Evolutionary conservation across 2,888 invertebrate species (phyloP).

Genomic region (Myathropa florea): DNA sequence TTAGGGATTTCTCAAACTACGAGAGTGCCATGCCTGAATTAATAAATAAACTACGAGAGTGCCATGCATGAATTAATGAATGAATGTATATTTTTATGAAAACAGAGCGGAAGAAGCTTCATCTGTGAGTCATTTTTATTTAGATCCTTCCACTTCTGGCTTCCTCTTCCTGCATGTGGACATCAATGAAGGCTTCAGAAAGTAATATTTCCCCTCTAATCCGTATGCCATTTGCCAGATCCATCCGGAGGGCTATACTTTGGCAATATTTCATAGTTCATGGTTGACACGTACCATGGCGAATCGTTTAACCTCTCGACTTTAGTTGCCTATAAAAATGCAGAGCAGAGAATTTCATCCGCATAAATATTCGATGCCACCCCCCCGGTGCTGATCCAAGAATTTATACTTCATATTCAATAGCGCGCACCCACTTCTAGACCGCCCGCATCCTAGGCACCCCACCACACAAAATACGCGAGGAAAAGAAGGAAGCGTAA

Average conservation of each 20-base stretch:
- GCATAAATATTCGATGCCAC: slow-evolving; percentile 54
- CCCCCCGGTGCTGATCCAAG: slow-evolving; percentile 34
- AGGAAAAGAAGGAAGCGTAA: slow-evolving; percentile 4
- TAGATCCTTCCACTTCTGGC: too few species aligned
- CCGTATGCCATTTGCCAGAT: not conserved
- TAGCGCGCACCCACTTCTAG: slow-evolving; percentile 17
- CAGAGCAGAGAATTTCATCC: slow-evolving; percentile 43
- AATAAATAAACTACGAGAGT: too few species aligned
- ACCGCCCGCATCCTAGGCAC: not conserved
- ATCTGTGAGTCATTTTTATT: too few species aligned
- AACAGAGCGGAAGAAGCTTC: too few species aligned
- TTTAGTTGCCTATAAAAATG: slow-evolving; percentile 45
- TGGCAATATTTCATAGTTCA: not conserved
- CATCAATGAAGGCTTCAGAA: not conserved
- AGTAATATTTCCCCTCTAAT: not conserved
- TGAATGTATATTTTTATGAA: too few species aligned
- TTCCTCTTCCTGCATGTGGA: too few species aligned
- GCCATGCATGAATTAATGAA: too few species aligned
- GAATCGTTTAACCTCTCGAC: slow-evolving; percentile 44
- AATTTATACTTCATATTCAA: slow-evolving; percentile 61
- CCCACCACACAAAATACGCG: slow-evolving; percentile 4
- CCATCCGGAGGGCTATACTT: not conserved
- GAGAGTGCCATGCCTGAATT: too few species aligned
- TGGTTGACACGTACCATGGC: not conserved
- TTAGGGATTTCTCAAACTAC: too few species aligned